phyloP scores from a whole-genome alignment of 2,113 vertebrate species.

The Carassius gibelio region DNA sequence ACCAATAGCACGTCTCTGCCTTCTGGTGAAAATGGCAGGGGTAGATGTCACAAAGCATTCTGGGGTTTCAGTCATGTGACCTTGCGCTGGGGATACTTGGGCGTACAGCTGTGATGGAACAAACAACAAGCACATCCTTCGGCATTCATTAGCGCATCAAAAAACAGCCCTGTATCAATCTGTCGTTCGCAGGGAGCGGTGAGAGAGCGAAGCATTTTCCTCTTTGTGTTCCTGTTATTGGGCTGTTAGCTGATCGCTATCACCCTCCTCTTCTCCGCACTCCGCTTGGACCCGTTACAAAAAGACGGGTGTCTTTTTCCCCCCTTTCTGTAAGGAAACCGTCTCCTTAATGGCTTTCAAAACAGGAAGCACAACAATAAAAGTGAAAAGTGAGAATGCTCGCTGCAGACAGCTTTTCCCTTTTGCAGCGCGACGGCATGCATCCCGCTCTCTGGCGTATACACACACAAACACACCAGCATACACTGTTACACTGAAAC shows the following conservation, averaged over 20 bases:
- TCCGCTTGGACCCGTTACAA: constrained; percentile 82
- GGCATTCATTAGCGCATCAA: constrained; percentile 71
- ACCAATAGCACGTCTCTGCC: constrained; percentile 39
- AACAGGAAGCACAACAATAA: constrained; percentile 80
- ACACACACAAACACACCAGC: constrained; percentile 27
- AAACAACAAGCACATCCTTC: constrained; percentile 74
- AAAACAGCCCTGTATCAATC: constrained; percentile 72
- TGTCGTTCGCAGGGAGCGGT: constrained; percentile 71
- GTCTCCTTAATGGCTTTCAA: constrained; percentile 82
- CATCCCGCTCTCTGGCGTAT: constrained; percentile 2
- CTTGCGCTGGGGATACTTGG: constrained; percentile 69
- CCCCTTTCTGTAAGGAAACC: constrained; percentile 75
- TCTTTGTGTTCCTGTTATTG: constrained; percentile 60
- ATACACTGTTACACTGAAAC: constrained; percentile 29
- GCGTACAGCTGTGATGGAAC: constrained; percentile 78
- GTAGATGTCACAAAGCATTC: constrained; percentile 81
- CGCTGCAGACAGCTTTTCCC: constrained; percentile 55
- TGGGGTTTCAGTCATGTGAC: constrained; percentile 69
- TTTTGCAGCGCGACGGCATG: constrained; percentile 20
- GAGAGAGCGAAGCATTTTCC: constrained; percentile 48
- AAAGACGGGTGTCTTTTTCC: constrained; percentile 70
- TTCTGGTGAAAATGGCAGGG: constrained; percentile 51
- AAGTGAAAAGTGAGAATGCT: constrained; percentile 68
- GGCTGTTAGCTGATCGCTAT: constrained; percentile 80
- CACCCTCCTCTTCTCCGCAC: constrained; percentile 74